phyloP scores from a whole-genome alignment of 2,113 vertebrate species.

The Gnathonemus longibarbis region DNA sequence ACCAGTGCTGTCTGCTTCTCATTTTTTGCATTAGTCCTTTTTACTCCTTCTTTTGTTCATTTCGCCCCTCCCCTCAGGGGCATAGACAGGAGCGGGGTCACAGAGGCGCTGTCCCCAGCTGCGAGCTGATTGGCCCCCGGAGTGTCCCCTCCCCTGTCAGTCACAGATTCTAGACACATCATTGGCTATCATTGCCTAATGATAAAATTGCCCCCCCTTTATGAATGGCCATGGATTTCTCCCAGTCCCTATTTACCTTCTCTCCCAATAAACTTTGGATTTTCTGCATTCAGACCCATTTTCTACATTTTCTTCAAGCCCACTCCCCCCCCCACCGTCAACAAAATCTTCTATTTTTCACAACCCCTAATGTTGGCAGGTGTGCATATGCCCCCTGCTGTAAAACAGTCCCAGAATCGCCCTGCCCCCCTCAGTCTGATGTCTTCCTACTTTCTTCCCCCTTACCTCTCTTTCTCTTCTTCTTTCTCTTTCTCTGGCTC shows the following conservation, averaged over 20 bases:
- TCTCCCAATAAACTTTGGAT: neutral
- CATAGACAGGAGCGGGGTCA: neutral
- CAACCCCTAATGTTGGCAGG: neutral
- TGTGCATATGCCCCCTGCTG: neutral
- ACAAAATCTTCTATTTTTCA: neutral
- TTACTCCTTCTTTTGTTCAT: neutral
- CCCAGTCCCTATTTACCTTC: neutral
- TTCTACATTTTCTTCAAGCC: neutral
- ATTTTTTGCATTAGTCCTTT: neutral
- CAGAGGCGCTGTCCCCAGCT: neutral
- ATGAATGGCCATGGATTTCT: neutral
- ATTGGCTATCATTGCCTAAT: neutral
- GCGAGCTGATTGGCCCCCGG: neutral
- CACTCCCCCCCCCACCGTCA: neutral
- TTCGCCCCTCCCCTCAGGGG: neutral
- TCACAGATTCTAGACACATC: neutral
- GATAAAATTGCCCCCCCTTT: neutral
- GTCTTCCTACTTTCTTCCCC: neutral
- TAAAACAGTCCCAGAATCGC: neutral
- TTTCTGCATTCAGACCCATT: neutral
- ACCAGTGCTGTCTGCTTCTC: neutral
- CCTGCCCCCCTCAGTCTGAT: neutral
- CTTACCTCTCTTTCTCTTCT: neutral
- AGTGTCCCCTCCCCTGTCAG: neutral
- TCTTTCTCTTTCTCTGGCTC: neutral